Base-by-base conservation (phyloP, 1,140 invertebrate genomes). In the Heterodera carotae region DNA sequence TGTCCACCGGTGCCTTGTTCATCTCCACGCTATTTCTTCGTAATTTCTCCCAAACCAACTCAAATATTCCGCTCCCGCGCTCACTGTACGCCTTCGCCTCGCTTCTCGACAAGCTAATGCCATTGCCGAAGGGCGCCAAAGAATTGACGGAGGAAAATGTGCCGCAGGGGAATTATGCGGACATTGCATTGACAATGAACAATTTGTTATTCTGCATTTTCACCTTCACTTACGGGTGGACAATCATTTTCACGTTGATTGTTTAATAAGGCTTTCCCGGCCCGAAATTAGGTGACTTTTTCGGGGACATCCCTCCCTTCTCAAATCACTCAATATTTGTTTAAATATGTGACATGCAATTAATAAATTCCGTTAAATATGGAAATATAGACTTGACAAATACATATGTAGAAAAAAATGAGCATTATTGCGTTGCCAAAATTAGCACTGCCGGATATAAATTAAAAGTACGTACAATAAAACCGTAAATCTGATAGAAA, bases 41-140 rank as follows among this genome's bases (percentile, higher is more conserved):
- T 29, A 62, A 77, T 66, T 60, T 88, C 22, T 77, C 85, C 22
- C 76, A 80, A 31, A 78, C 85, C 12, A 80, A 76, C 25, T 76
- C 78, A n/a, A 80, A 83, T 25, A 83, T 87, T 76, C 85, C 85
- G 71, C 85, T 86, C n/a, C 85, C 85, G 15, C 83, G 86, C 75
- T 68, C 59, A 22, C 59, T 87, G 33, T 76, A 82, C 56, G 53
- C 53, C 31, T 25, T 82, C 59, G 33, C 82, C 33, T 39, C 33
- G 25, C 27, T 83, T 18, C 33, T 84, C 6, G 82, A 83, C 48
- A 72, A 43, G 22, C 71, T 82, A 36, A 36, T 83, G 39, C 82
- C 82, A 15, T 59, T 85, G 36, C 80, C 81, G 3, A 60, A 48
- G 56, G 80, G 66, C 34, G 80, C 69, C 27, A 82, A 82, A 64